Conservation (phyloP, 92 coral and sea anemone genomes). For the Diadumene lineata region DNA sequence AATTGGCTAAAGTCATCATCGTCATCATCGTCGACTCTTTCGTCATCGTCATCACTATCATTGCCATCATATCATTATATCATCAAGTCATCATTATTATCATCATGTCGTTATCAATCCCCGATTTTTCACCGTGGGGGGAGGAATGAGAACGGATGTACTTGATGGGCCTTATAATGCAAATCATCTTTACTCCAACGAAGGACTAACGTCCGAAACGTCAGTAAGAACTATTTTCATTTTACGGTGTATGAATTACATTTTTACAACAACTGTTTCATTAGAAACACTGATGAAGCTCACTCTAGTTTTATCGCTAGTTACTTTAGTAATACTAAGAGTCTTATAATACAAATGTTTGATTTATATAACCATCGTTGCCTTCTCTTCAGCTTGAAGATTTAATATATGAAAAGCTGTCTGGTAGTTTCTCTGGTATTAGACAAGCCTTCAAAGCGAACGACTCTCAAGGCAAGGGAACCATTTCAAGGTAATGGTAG, state of each 20-base stretch:
- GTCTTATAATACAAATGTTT: too few relatives aligned
- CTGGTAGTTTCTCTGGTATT: slow-evolving; percentile 64
- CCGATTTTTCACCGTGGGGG: too few relatives aligned
- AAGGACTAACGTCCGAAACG: neutral
- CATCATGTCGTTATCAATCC: neutral
- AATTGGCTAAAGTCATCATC: neutral
- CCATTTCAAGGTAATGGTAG: slow-evolving; percentile 75
- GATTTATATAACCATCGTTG: too few relatives aligned
- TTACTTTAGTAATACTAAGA: too few relatives aligned
- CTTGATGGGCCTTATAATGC: too few relatives aligned
- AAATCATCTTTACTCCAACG: too few relatives aligned
- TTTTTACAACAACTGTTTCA: neutral
- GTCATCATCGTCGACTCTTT: neutral
- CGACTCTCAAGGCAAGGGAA: slow-evolving; percentile 78
- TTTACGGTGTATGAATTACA: neutral
- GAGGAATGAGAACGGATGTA: too few relatives aligned
- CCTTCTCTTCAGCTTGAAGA: slow-evolving; percentile 59
- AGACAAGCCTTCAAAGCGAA: slow-evolving; percentile 81
- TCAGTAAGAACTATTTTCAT: neutral
- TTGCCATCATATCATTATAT: neutral
- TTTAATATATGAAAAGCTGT: slow-evolving; percentile 66
- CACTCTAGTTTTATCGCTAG: too few relatives aligned
- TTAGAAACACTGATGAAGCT: too few relatives aligned
- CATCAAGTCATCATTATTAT: neutral
- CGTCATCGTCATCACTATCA: neutral